Evolutionary conservation across 2,888 invertebrate genomes (phyloP), one percentile per base, ranked within the genome.

Genomic region (Clostera curtula): DNA sequence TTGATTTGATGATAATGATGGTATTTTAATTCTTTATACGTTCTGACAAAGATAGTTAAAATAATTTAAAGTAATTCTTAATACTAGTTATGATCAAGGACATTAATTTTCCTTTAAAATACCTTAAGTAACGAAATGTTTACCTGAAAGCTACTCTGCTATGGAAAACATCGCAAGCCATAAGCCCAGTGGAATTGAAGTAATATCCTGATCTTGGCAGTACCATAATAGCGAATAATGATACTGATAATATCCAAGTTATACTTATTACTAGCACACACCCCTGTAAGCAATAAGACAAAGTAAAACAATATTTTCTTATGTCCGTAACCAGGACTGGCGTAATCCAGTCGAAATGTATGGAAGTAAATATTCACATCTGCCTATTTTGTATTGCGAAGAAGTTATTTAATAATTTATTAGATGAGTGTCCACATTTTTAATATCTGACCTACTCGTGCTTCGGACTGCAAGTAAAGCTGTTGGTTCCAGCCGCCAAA

Each of bases 121-220:
- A 51, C 19, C n/a, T n/a, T n/a, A n/a, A n/a, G n/a, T 30, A 22
- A 25, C 28, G 9, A 19, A 27, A 34, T 27, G 32, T n/a, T n/a
- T 43, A 87, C 88, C 88, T 87, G 67, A 87, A 86, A 31, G 88
- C 88, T 29, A 89, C 87, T 58, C 92, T 88, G 51, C 92, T 89
- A 67, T 93, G 95, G 67, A 94, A 94, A 14, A 95, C 94, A 62
- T 95, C 95, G 69, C 95, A 95, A 27, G 93, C 93, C 82, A 93
- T 89, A 53, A 94, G 86, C 12, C 94, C 95, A 7, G 93, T 92
- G 21, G 90, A 87, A 73, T 95, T 95, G 85, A 93, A 95, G 74
- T 93, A 94, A 80, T 93, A 95, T 34, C 93, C 94, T 50, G 93
- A 93, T 54, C 91, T 88, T 5, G 94, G 94, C 33, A 95, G 85